Conservation (phyloP, 2,888 invertebrate genomes). For the Tethea ocularis region DNA sequence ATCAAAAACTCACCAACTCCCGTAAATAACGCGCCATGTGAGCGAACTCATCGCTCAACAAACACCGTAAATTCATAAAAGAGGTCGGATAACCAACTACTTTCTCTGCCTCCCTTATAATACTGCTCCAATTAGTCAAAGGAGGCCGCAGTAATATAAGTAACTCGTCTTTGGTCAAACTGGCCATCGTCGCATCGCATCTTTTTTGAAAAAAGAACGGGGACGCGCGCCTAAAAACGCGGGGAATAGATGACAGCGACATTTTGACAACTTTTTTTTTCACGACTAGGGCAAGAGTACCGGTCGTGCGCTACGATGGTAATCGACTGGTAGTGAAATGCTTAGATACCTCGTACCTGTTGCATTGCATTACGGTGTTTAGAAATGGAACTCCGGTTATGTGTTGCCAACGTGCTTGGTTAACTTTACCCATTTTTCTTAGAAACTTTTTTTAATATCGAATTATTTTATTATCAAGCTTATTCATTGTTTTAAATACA, state of each 20-base stretch:
- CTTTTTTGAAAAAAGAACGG: constrained; percentile 73
- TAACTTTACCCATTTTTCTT: neutral
- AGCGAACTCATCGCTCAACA: constrained; percentile 85
- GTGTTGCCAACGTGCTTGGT: constrained; percentile 22
- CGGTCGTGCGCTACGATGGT: constrained; percentile 11
- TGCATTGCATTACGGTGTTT: constrained; percentile 12
- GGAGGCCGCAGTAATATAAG: constrained; percentile 71
- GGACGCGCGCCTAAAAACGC: constrained; percentile 64
- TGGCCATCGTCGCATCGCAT: constrained; percentile 73
- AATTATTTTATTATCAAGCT: too few relatives aligned
- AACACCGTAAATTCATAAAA: constrained; percentile 83
- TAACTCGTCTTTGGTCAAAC: constrained; percentile 77
- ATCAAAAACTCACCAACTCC: constrained; percentile 70
- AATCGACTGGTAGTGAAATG: constrained; percentile 31
- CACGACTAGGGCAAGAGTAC: constrained; percentile 16
- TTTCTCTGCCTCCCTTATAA: constrained; percentile 79
- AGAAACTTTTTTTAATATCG: too few relatives aligned
- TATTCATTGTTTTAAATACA: too few relatives aligned
- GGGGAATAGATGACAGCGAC: constrained; percentile 67
- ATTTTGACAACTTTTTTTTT: constrained; percentile 43
- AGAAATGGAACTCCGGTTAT: constrained; percentile 19
- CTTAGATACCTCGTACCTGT: neutral
- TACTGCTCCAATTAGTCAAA: constrained; percentile 77
- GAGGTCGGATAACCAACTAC: constrained; percentile 84
- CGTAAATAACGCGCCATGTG: constrained; percentile 81